Conservation (phyloP, 2,113 vertebrate genomes). For the Dromaius novaehollandiae region DNA sequence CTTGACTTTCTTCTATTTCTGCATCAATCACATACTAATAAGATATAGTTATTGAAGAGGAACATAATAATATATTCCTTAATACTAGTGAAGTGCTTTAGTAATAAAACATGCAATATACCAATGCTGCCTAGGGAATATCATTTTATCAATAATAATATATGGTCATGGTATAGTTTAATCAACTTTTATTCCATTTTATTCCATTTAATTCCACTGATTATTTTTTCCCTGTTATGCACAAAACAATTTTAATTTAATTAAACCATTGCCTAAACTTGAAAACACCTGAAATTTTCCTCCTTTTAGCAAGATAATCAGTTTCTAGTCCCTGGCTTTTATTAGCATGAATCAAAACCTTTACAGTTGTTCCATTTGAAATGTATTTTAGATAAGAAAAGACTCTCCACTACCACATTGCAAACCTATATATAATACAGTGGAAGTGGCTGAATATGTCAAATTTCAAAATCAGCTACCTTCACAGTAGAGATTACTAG, state of each 20-base stretch:
- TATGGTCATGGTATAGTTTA: not conserved
- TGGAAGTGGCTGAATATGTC: not conserved
- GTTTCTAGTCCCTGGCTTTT: not conserved
- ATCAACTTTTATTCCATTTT: not conserved
- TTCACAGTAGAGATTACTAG: not conserved
- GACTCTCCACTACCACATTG: fast-evolving
- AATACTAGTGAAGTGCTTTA: not conserved
- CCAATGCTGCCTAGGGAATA: not conserved
- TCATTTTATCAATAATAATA: not conserved
- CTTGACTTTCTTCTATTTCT: not conserved
- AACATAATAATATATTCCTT: not conserved
- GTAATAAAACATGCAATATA: not conserved
- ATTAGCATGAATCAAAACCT: not conserved
- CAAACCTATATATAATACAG: not conserved
- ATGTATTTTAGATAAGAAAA: not conserved
- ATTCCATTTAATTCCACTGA: not conserved
- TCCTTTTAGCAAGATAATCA: not conserved
- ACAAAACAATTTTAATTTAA: not conserved
- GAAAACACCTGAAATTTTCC: not conserved
- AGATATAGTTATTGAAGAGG: not conserved
- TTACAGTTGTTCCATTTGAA: not conserved
- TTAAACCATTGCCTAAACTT: not conserved
- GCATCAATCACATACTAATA: not conserved
- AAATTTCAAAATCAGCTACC: not conserved
- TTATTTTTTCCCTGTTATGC: not conserved